phyloP scores from a whole-genome alignment of 2,797 vertebrate genomes.

The Bradypodion pumilum region DNA sequence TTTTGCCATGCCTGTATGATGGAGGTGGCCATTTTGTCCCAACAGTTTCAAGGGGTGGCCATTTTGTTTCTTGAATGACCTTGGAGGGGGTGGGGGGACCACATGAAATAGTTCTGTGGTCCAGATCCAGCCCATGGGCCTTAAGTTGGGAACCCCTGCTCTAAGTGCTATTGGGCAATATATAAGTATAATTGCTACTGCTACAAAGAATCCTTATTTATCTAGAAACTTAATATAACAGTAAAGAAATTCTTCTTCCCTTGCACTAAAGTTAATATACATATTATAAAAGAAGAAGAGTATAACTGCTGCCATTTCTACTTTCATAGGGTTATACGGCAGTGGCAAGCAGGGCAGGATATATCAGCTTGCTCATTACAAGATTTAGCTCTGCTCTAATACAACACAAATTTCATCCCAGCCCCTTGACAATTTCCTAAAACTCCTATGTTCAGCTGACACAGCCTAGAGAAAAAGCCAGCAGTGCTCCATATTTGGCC shows the following conservation, averaged over 20 bases:
- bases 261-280: neutral
- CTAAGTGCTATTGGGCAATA: too few relatives aligned
- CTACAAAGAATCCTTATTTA: neutral
- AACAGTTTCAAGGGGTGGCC: too few relatives aligned
- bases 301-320: slow-evolving; percentile 13
- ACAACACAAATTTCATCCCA: neutral
- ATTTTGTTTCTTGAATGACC: too few relatives aligned
- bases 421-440: neutral
- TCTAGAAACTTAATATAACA: slow-evolving; percentile 13
- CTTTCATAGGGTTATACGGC: neutral
- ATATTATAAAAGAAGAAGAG: neutral
- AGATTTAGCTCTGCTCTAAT: neutral
- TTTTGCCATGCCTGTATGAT: too few relatives aligned
- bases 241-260: neutral
- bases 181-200: too few relatives aligned
- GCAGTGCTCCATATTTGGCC: slow-evolving; percentile 33
- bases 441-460: neutral
- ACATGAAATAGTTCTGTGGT: too few relatives aligned
- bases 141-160: too few relatives aligned
- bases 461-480: slow-evolving; percentile 7
- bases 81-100: too few relatives aligned
- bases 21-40: too few relatives aligned
- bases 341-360: slow-evolving; percentile 13
- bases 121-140: too few relatives aligned
- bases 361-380: slow-evolving; percentile 9